Evolutionary conservation across 2,113 vertebrate genomes (phyloP).

Genomic region (Aegotheles bennettii): DNA sequence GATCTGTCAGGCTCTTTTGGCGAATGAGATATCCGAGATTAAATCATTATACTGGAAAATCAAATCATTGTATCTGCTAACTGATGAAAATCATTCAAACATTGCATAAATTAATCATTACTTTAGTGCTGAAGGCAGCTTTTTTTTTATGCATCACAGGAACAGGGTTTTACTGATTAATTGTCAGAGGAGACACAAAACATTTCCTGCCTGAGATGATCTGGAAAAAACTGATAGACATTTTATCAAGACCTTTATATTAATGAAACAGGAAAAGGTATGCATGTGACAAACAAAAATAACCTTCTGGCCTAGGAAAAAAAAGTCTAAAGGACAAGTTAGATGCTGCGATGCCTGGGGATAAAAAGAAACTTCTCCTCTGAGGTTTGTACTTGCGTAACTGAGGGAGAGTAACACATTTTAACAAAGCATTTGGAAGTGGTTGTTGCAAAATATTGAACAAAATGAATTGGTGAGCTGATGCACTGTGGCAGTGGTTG

Average conservation of each 20-base stretch:
- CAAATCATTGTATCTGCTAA: constrained; percentile 30
- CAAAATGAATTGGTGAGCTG: background rate
- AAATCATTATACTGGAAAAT: constrained; percentile 39
- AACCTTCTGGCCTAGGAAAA: background rate
- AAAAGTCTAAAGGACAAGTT: background rate
- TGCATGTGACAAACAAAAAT: background rate
- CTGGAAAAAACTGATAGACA: background rate
- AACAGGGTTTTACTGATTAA: constrained; percentile 22
- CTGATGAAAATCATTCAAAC: constrained; percentile 31
- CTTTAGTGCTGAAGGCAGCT: background rate
- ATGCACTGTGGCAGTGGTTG: background rate
- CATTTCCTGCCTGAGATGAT: background rate
- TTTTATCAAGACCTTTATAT: background rate
- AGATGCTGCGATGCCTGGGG: background rate
- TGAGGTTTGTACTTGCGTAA: background rate
- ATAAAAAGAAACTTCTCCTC: background rate
- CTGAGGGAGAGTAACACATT: background rate
- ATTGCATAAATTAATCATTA: constrained; percentile 46
- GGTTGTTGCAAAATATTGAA: background rate
- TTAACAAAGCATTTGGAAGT: background rate
- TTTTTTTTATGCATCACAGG: background rate
- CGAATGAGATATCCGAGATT: background rate
- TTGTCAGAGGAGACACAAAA: background rate
- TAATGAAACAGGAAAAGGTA: background rate
- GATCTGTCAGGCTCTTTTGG: background rate